Conservation (phyloP, 2,113 vertebrate species). For the Vanacampus margaritifer region DNA sequence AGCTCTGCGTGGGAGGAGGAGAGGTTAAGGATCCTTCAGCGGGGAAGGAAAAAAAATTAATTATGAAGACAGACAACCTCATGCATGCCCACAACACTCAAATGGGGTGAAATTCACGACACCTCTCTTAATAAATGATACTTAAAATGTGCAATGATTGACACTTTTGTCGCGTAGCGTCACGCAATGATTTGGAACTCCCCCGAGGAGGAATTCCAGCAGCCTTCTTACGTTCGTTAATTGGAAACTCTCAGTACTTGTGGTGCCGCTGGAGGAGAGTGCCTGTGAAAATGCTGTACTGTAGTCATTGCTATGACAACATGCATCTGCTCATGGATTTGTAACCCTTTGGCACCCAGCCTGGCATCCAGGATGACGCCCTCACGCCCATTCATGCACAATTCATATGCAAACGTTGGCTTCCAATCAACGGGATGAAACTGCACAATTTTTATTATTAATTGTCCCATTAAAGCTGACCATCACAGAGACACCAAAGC, state of each 20-base stretch:
- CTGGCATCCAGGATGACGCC: slow-evolving; percentile 43
- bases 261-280: not conserved
- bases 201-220: not conserved
- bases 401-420: not conserved
- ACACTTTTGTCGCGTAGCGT: not conserved
- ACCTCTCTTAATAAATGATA: not conserved
- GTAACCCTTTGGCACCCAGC: slow-evolving; percentile 47
- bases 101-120: not conserved
- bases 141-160: not conserved
- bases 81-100: slow-evolving; percentile 22
- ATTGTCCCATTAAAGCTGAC: not conserved
- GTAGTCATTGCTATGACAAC: slow-evolving; percentile 59
- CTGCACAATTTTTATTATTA: not conserved
- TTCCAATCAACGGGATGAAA: not conserved
- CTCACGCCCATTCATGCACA: slow-evolving; percentile 54
- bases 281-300: not conserved
- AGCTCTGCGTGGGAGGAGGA: slow-evolving; percentile 62
- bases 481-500: not conserved
- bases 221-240: not conserved
- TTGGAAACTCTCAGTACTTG: not conserved
- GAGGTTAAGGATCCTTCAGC: slow-evolving; percentile 60
- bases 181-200: not conserved
- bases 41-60: slow-evolving; percentile 17
- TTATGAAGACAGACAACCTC: slow-evolving; percentile 36
- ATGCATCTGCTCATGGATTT: slow-evolving; percentile 31